phyloP scores from a whole-genome alignment of 2,888 invertebrate genomes.

The Melikaiella ostensackeni region DNA sequence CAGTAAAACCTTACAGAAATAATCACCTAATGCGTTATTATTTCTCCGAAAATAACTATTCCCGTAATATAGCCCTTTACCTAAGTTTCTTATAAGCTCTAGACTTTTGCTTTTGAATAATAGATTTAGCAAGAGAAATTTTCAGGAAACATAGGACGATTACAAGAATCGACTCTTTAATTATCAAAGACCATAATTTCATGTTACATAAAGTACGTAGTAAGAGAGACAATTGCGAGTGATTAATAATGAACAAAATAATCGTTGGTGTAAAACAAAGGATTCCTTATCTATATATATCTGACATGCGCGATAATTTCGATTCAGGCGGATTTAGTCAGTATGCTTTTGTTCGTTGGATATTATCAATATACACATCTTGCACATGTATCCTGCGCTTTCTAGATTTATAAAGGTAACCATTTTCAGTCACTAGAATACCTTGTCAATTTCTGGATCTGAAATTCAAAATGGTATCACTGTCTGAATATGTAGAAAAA shows the following conservation, averaged over 20 bases:
- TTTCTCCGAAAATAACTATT: neutral
- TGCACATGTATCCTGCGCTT: no score
- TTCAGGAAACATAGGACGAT: neutral
- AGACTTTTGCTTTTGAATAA: neutral
- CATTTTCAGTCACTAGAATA: no score
- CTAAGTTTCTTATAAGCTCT: neutral
- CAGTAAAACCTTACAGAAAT: neutral
- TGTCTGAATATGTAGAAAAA: no score
- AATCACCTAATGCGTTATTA: neutral
- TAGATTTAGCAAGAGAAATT: neutral
- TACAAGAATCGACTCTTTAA: neutral
- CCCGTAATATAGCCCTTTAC: neutral
- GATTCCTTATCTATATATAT: neutral
- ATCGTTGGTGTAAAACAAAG: neutral
- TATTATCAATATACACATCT: neutral
- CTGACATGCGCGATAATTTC: neutral
- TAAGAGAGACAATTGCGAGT: neutral
- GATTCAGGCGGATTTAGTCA: neutral
- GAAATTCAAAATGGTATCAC: no score
- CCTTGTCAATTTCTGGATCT: no score
- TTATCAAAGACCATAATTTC: neutral
- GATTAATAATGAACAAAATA: neutral
- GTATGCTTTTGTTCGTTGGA: neutral
- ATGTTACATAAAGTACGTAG: neutral
- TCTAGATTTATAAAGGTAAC: no score